Evolutionary conservation across 2,797 vertebrate genomes (phyloP), one percentile per base, ranked within the genome.

Genomic region (Euthynnus affinis): DNA sequence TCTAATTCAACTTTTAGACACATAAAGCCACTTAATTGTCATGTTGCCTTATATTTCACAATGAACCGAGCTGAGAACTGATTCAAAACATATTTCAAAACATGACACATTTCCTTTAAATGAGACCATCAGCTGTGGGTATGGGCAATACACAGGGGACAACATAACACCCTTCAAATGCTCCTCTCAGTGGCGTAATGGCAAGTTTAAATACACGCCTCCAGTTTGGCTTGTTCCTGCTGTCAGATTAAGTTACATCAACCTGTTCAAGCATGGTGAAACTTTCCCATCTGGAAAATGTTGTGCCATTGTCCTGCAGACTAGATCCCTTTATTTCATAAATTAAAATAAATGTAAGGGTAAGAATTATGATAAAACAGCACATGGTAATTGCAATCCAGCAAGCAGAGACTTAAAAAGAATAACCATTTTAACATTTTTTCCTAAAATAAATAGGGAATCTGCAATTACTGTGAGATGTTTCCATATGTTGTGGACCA

Each of bases 181-280:
- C 53, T 78, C 74, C 80, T 79, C 83, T 89, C 75, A 6, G 37
- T 74, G 68, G 80, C 57, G 59, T 78, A 70, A 85, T 64, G 76
- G 73, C 79, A 77, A 80, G 72, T 86, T 72, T 76, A 80, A 89
- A 86, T 84, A 66, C 81, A 65, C 20, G 70, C 82, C 91, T 83
- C 71, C 78, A 80, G 83, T 89, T 60, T 51, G 76, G 55, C 83
- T 81, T 10, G 83, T 85, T 83, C 80, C 78, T 10, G 65, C 80
- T 91, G 90, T 92, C 91, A 86, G 57, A 77, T 76, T 55, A 23
- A 55, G 64, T 92, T 59, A 84, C 49, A 15, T 94, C 91, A 91
- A 60, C 62, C 71, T 81, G 85, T 40, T 71, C 82, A 67, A 72
- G 82, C 83, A 59, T 65, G 61, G 57, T 56, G 52, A 70, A 79